Conservation (phyloP, 2,113 vertebrate species). For the Beaufortia kweichowensis region DNA sequence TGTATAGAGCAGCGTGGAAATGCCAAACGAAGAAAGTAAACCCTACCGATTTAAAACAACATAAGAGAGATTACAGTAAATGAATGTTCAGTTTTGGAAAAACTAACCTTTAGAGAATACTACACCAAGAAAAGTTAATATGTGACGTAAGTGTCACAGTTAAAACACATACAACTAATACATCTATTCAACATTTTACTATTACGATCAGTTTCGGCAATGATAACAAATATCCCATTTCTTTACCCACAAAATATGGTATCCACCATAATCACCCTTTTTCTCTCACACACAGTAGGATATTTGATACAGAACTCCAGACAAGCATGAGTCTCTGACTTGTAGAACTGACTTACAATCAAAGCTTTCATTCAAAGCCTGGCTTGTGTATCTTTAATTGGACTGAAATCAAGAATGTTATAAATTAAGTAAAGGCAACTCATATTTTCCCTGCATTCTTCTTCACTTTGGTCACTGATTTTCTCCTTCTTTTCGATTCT, state of each 20-base stretch:
- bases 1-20: neutral
- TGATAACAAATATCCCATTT: slow-evolving; percentile 52
- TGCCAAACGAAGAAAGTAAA: neutral
- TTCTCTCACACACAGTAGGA: slow-evolving; percentile 39
- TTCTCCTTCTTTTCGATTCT: slow-evolving; percentile 1
- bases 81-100: too few species aligned
- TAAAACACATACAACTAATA: neutral
- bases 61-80: too few species aligned
- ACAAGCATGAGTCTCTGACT: slow-evolving; percentile 40
- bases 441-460: slow-evolving; percentile 45
- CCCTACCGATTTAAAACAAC: too few species aligned
- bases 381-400: slow-evolving; percentile 50
- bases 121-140: neutral
- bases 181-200: neutral
- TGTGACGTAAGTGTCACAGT: neutral
- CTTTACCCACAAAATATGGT: slow-evolving; percentile 48
- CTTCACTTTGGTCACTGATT: slow-evolving; percentile 49
- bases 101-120: too few species aligned
- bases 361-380: slow-evolving; percentile 45
- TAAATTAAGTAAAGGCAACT: slow-evolving; percentile 46
- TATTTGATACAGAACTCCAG: slow-evolving; percentile 36
- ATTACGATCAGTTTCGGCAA: slow-evolving; percentile 11
- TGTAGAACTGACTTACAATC: slow-evolving; percentile 37
- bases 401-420: slow-evolving; percentile 55
- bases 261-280: slow-evolving; percentile 42